Base-by-base conservation (phyloP, 2,888 invertebrate genomes). In the Dynastes tityus region DNA sequence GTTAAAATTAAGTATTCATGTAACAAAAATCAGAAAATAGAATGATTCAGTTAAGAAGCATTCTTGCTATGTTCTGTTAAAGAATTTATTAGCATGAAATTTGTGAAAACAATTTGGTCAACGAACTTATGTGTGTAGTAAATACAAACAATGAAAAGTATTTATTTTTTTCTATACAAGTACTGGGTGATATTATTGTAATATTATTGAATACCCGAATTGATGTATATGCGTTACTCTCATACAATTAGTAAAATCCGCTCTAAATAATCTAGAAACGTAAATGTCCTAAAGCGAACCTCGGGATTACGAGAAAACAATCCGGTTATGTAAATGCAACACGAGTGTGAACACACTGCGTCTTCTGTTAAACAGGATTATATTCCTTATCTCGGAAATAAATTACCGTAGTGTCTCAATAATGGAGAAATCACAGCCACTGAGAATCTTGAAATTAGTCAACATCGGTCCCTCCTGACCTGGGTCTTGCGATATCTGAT, bases 321-420 rank as follows among this genome's bases (percentile, higher is more conserved):
- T 84, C 84, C 84, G 84, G 84, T 84, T 84, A 84, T 84, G 84
- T 83, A 83, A 84, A 84, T 79, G 83, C 82, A 79, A 83, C 84
- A 84, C 80, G 81, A 84, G 84, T 83, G 84, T 83, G 84, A 84
- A 84, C 84, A 84, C 83, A 81, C 80, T 81, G 78, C 81, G 83
- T 83, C 83, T 82, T 82, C 84, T 83, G 84, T 83, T 83, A 80
- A 82, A 82, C 83, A 83, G 83, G 83, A 83, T 84, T 82, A 83
- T 82, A 82, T 83, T 82, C 63, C 82, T 83, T 84, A 84, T 83
- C 83, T 79, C 73, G 77, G 82, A 80, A 83, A 84, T 84, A 84
- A 83, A 84, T 84, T 84, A 84, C 81, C 83, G 81, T 83, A 83
- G 84, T 83, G 84, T 84, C 84, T 84, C 84, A 84, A 84, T 85